Conservation (phyloP, 2,797 vertebrate species). For the Scolopax bukidnonensis region DNA sequence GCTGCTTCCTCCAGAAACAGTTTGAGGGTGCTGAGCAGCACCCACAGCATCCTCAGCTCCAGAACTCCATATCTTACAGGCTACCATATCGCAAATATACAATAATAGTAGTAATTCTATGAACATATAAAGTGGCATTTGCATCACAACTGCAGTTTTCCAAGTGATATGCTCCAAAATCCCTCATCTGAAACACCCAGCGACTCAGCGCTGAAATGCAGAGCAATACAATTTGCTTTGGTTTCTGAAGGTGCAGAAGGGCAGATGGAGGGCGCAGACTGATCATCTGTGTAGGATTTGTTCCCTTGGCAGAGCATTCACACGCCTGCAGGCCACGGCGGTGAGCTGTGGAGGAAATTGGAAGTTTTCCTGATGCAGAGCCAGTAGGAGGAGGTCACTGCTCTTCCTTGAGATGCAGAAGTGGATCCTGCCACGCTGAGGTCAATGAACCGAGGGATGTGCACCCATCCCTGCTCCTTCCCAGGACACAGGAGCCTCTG, state of each 20-base stretch:
- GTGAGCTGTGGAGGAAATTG: not conserved
- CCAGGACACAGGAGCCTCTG: not conserved
- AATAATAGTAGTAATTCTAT: not conserved
- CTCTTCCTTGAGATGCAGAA: not conserved
- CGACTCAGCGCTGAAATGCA: not conserved
- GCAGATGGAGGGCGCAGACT: not conserved
- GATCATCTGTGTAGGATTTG: not conserved
- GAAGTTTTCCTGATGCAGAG: not conserved
- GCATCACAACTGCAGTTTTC: not conserved
- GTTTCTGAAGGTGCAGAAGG: not conserved
- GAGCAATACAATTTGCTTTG: not conserved
- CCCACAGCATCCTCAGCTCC: not conserved
- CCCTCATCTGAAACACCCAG: not conserved
- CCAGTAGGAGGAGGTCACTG: not conserved
- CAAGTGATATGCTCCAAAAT: rapidly evolving
- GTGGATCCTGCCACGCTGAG: not conserved
- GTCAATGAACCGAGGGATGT: not conserved
- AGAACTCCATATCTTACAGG: rapidly evolving
- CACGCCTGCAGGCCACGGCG: not conserved
- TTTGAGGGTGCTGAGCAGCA: not conserved
- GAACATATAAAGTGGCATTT: not conserved
- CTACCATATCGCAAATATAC: rapidly evolving
- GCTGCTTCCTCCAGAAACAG: not conserved
- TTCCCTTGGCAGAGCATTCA: not conserved
- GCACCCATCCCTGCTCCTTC: not conserved